Evolutionary conservation across 2,113 vertebrate genomes (phyloP).

Genomic region (Periophthalmodon schlosseri): DNA sequence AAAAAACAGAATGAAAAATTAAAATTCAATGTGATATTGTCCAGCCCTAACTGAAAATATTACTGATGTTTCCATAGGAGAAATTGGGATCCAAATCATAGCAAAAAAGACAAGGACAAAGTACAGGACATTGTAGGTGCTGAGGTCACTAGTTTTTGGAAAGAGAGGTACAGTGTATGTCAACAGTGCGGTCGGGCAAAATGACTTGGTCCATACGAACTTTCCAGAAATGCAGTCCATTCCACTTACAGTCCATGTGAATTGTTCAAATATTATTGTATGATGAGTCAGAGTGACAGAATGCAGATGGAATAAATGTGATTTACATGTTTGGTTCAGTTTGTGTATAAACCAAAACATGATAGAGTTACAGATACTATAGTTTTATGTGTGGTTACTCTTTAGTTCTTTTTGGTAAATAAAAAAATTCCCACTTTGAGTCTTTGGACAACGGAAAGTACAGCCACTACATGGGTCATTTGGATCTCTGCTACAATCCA

Average conservation of each 20-base stretch:
- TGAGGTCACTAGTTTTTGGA: conserved; percentile 36
- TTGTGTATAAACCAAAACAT: not conserved
- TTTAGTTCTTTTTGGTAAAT: not conserved
- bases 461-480: not conserved
- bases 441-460: not conserved
- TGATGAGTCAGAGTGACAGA: not conserved
- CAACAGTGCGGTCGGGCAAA: conserved; percentile 19
- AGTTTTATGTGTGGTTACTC: not conserved
- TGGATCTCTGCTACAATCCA: not conserved
- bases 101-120: conserved; percentile 53
- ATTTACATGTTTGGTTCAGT: not conserved
- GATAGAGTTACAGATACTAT: not conserved
- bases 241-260: conserved; percentile 1
- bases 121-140: conserved; percentile 60
- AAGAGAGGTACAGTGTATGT: conserved; percentile 30
- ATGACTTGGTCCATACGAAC: conserved; percentile 37
- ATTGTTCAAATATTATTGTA: conserved; percentile 10
- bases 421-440: not conserved
- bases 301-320: not conserved
- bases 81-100: conserved; percentile 48
- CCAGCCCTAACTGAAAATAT: conserved; percentile 21
- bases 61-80: conserved; percentile 57
- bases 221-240: conserved; percentile 41
- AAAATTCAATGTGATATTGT: too few relatives aligned
- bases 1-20: too few relatives aligned